A percentile compares a stretch with the other conserved stretches of the same genome.
These are phyloP conservation scores for Yponomeuta evonymella DNA, from an alignment of 2,888 invertebrate genomes.

Conservation along the genomic window DNA sequence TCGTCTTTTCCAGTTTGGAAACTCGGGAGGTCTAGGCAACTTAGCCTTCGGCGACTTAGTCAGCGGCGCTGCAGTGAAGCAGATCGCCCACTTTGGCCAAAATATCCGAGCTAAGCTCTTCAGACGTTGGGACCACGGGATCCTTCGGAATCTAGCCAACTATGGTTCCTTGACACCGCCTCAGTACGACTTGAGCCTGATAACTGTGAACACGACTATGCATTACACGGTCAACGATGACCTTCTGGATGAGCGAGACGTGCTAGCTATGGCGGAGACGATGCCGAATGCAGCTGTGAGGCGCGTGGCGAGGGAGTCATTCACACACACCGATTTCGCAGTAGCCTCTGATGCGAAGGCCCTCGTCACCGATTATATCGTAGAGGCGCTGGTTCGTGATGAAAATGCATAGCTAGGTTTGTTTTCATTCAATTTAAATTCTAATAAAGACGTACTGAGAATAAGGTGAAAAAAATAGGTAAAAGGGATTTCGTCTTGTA, in stretches of 20 bases:
- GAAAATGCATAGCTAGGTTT: not conserved
- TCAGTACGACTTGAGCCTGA: constrained; percentile 24
- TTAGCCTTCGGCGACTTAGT: not conserved
- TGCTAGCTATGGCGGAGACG: constrained; percentile 26
- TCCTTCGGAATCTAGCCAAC: constrained; percentile 22
- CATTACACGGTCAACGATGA: constrained; percentile 29
- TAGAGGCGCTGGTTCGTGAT: constrained; percentile 18
- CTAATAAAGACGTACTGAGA: too few species aligned
- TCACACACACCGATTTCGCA: constrained; percentile 29
- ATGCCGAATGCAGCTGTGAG: constrained; percentile 26
- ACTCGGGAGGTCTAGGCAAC: too few species aligned
- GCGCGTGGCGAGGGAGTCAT: constrained; percentile 25
- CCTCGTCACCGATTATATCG: constrained; percentile 26
- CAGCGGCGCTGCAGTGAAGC: constrained; percentile 29
- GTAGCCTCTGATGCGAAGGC: constrained; percentile 24
- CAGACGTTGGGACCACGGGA: constrained; percentile 29
- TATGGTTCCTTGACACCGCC: constrained; percentile 25
- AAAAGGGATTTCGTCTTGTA: too few species aligned
- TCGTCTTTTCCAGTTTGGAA: too few species aligned
- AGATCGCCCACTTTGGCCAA: constrained; percentile 33
- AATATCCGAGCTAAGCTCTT: constrained; percentile 28
- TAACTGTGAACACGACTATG: constrained; percentile 26
- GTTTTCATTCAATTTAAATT: not conserved
- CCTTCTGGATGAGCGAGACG: constrained; percentile 28
- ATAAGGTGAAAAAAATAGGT: too few species aligned